These are phyloP conservation scores for Enteromius trimaculatus DNA, from an alignment of 2,797 vertebrate genomes.

Conservation along the genomic window DNA sequence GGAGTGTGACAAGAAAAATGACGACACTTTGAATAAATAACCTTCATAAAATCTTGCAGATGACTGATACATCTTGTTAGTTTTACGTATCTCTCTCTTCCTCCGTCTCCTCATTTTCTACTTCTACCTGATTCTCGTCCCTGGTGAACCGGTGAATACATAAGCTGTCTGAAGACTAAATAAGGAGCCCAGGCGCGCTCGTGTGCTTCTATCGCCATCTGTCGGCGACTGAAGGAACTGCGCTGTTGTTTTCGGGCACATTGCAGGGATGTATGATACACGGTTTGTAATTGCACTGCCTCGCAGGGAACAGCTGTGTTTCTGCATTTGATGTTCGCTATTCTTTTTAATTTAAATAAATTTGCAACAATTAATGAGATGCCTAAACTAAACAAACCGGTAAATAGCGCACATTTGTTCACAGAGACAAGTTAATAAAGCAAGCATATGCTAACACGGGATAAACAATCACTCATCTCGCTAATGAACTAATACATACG, in stretches of 20 bases:
- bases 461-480: not conserved
- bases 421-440: constrained; percentile 19
- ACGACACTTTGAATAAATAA: constrained; percentile 14
- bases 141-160: not conserved
- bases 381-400: constrained; percentile 16
- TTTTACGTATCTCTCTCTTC: not conserved
- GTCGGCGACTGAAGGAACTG: constrained; percentile 14
- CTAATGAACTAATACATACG: not conserved
- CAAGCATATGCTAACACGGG: not conserved
- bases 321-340: constrained; percentile 1
- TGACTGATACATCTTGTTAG: constrained; percentile 49
- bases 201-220: constrained; percentile 46
- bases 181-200: not conserved
- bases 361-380: constrained; percentile 5
- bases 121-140: not conserved
- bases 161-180: not conserved
- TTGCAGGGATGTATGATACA: not conserved
- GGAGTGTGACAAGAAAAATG: constrained; percentile 39
- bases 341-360: constrained; percentile 22
- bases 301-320: constrained; percentile 16
- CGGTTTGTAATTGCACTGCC: not conserved
- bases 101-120: not conserved
- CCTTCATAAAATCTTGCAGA: constrained; percentile 14
- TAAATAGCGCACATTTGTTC: not conserved
- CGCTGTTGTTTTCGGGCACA: not conserved